Base-by-base conservation (phyloP, 2,797 vertebrate genomes). In the Sebastes minor region DNA sequence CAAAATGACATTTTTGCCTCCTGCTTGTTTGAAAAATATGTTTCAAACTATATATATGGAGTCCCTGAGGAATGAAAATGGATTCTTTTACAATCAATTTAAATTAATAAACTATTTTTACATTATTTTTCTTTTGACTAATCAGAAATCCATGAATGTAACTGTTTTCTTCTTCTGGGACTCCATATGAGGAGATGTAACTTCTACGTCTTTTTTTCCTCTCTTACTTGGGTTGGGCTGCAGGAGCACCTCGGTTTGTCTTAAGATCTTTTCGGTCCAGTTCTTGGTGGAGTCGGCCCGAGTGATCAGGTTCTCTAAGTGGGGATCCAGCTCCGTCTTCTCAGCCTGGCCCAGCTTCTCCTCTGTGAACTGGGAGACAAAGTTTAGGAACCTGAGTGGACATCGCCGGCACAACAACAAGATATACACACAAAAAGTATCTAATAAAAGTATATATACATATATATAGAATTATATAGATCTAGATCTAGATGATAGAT, bases 341-440 rank as follows among this genome's bases (percentile, higher is more conserved):
- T 99, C 98, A 0, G 98, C 98, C 90, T 98, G 97, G 73, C 98
- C 98, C 3, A 99, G 89, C 79, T 99, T 99, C 91, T 99, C 98
- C 92, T 99, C 98, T 6, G 98, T 99, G 87, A 98, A 99, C 98
- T 99, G 66, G 27, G 20, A 71, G 20, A 63, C 49, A 79, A 38
- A 78, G 33, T 23, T 25, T 25, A 25, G 3, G n/a, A 53, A 4
- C n/a, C 25, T 30, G 38, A 59, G 53, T 57, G 52, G 4, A 8
- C 53, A 59, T 18, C 6, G 0, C 12, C 22, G 25, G 10, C 6
- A 68, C 4, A 52, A 9, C 22, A 4, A 16, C 2, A 28, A n/a
- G 4, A 16, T 49, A 46, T 4, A 18, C 11, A 33, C n/a, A 42
- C 38, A 42, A 42, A 6, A 38, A 38, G 14, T 16, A 42, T 42